Conservation (phyloP, 2,797 vertebrate genomes). For the Dipus sagitta region DNA sequence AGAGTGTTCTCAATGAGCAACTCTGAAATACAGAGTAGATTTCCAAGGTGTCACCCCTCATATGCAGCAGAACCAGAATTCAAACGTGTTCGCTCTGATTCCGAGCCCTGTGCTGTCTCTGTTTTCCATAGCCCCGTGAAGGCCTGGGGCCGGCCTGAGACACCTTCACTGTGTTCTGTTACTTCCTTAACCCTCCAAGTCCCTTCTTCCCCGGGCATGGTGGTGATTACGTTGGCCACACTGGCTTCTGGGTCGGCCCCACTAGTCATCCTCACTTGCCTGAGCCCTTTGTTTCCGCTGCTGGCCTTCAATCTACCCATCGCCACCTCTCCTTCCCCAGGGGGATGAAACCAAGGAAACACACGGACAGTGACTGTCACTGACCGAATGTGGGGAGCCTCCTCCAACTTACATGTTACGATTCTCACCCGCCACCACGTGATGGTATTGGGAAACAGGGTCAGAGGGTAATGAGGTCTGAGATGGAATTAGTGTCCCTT, state of each 20-base stretch:
- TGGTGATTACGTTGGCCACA: neutral
- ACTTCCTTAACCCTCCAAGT: too few relatives aligned
- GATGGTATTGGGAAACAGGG: neutral
- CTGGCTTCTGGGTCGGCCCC: neutral
- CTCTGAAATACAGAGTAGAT: neutral
- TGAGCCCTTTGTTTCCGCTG: neutral
- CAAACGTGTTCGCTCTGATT: neutral
- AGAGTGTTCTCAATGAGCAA: neutral
- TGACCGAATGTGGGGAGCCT: neutral
- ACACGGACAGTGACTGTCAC: neutral
- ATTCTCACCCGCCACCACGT: neutral
- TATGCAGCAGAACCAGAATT: neutral
- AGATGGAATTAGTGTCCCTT: neutral
- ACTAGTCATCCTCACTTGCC: too few relatives aligned
- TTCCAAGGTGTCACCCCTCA: neutral
- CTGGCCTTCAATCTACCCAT: neutral
- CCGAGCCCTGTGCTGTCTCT: neutral
- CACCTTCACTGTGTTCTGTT: too few relatives aligned
- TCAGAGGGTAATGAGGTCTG: neutral
- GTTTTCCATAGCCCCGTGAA: neutral
- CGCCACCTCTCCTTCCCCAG: neutral
- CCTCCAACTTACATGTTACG: neutral
- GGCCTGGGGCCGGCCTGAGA: neutral
- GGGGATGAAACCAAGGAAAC: neutral
- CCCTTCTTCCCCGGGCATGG: neutral